A percentile compares a stretch with the other conserved stretches of the same genome.
These are phyloP conservation scores for Aphis craccivora DNA, from an alignment of 1,140 invertebrate genomes.

Conservation along the genomic window DNA sequence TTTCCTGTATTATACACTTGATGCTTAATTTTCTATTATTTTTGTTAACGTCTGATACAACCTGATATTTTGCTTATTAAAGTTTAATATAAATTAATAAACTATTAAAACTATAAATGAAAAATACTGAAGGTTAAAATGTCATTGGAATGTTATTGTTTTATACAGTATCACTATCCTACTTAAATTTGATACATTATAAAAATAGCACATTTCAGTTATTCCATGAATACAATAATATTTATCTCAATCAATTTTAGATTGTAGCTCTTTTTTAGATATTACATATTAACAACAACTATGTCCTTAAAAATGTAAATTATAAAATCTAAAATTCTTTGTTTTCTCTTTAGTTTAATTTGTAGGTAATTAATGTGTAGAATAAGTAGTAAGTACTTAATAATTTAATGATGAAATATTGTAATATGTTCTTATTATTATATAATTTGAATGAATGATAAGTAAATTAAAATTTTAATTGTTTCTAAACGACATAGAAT, in stretches of 20 bases:
- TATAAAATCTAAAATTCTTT: neutral
- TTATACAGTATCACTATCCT: neutral
- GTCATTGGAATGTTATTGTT: neutral
- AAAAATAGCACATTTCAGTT: neutral
- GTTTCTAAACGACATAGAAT: neutral
- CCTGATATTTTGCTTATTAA: neutral
- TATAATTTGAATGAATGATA: neutral
- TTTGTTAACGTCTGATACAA: neutral
- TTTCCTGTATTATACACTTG: neutral
- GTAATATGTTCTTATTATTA: neutral
- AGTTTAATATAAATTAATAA: neutral
- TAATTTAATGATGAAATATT: constrained; percentile 6
- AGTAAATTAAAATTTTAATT: neutral
- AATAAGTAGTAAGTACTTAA: neutral
- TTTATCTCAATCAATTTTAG: neutral
- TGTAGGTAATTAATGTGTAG: neutral
- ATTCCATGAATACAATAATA: neutral
- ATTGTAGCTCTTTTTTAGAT: neutral
- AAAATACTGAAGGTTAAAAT: neutral
- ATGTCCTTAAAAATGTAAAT: neutral
- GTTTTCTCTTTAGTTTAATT: neutral
- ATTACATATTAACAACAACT: neutral
- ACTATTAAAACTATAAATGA: neutral
- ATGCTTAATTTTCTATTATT: neutral
- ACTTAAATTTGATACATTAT: neutral